Percentiles rank a stretch among this genome's conserved stretches.
These are phyloP conservation scores for Dugesia japonica DNA, from an alignment of 2,888 invertebrate genomes.

Conservation along the genomic window DNA sequence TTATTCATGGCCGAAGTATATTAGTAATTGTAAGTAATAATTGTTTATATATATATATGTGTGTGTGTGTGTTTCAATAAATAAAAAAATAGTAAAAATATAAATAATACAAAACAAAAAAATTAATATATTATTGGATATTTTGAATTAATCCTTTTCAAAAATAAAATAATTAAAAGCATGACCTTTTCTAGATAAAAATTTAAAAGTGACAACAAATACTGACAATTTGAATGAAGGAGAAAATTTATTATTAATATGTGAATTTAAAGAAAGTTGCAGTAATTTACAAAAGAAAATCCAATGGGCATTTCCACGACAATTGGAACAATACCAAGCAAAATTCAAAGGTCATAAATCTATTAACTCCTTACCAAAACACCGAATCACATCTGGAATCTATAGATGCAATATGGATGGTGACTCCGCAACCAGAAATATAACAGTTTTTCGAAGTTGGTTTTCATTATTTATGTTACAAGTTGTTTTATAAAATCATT, in stretches of 20 bases:
- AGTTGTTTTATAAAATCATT: too few relatives aligned
- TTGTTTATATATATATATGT: too few relatives aligned
- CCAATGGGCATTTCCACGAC: not conserved
- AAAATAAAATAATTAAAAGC: too few relatives aligned
- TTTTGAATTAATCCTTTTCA: too few relatives aligned
- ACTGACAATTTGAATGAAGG: not conserved
- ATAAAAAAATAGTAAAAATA: too few relatives aligned
- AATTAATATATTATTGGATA: too few relatives aligned
- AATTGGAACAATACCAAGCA: not conserved
- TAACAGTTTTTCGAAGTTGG: not conserved
- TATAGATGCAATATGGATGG: not conserved
- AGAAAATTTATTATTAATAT: not conserved
- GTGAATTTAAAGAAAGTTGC: not conserved
- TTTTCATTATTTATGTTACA: not conserved
- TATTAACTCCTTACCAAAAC: not conserved
- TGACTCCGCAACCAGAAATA: not conserved
- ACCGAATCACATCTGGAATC: not conserved
- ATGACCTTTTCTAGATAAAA: not conserved
- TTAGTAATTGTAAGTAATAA: too few relatives aligned
- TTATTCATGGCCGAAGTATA: too few relatives aligned
- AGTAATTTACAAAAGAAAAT: not conserved
- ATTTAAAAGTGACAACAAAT: not conserved
- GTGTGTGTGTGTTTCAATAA: too few relatives aligned
- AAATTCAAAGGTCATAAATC: not conserved
- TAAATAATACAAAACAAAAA: too few relatives aligned